These are phyloP conservation scores for Pseudomyrmex sp. DNA, from an alignment of 1,140 invertebrate species.

Conservation along the genomic window DNA sequence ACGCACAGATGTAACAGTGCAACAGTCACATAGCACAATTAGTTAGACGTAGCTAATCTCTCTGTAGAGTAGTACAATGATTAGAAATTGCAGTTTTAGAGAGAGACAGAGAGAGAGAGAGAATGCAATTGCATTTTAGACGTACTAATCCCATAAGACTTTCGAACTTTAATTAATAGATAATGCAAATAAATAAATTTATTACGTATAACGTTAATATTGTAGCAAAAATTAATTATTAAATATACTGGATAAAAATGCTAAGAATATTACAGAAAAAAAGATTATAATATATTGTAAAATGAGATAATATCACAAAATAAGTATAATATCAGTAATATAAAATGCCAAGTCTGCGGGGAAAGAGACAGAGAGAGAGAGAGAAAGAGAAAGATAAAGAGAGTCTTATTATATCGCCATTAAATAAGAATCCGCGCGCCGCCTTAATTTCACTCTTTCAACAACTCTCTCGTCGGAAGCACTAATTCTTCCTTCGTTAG, in stretches of 20 bases:
- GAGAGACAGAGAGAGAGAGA: neutral
- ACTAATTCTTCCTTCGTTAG: slow-evolving; percentile 58
- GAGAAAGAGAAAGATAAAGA: neutral
- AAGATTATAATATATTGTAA: neutral
- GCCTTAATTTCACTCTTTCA: slow-evolving; percentile 52
- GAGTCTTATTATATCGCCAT: slow-evolving; percentile 45
- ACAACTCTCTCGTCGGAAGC: slow-evolving; percentile 35
- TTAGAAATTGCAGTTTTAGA: slow-evolving; percentile 9
- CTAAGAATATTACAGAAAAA: no score
- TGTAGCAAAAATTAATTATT: neutral
- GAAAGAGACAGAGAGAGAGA: neutral
- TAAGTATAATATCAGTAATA: neutral
- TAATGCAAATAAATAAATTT: slow-evolving; percentile 14
- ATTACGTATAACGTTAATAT: neutral
- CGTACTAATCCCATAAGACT: slow-evolving; percentile 26
- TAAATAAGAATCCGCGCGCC: slow-evolving; percentile 51
- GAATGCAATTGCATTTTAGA: slow-evolving; percentile 18
- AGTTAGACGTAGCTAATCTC: slow-evolving; percentile 28
- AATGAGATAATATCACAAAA: neutral
- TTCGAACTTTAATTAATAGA: slow-evolving; percentile 20
- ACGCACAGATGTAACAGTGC: neutral
- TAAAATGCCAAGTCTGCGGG: neutral
- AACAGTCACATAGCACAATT: slow-evolving; percentile 12
- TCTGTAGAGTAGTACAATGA: slow-evolving; percentile 31
- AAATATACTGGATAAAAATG: no score